Percentiles rank a stretch among this genome's conserved stretches.
phyloP scores from a whole-genome alignment of 2,113 vertebrate genomes.

The Bothrops jararaca region DNA sequence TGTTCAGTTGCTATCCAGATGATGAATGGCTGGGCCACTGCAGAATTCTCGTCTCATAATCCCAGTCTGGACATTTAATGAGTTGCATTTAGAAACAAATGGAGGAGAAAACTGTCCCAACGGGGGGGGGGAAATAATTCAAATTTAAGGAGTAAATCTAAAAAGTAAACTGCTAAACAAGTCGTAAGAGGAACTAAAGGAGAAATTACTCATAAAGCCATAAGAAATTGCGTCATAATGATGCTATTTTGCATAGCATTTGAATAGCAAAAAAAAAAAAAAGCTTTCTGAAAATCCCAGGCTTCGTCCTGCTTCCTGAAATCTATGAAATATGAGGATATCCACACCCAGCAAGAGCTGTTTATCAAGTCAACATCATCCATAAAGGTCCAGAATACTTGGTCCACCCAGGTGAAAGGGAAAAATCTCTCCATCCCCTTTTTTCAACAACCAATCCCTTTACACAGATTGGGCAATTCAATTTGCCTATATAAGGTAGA shows the following conservation, averaged over 20 bases:
- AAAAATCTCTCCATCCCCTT: slow-evolving; percentile 2
- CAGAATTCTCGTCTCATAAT: neutral
- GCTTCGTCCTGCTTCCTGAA: neutral
- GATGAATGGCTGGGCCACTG: neutral
- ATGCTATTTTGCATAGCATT: neutral
- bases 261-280: neutral
- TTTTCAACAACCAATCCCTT: neutral
- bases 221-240: neutral
- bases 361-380: neutral
- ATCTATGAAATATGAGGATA: neutral
- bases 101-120: neutral
- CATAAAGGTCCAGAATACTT: neutral
- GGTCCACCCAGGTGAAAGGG: slow-evolving; percentile 14
- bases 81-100: neutral
- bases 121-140: neutral
- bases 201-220: neutral
- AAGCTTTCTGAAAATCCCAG: neutral
- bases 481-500: slow-evolving; percentile 13
- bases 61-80: neutral
- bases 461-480: slow-evolving; percentile 26
- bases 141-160: neutral
- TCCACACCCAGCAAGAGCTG: neutral
- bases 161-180: neutral
- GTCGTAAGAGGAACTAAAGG: neutral
- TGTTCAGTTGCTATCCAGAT: neutral